phyloP scores from a whole-genome alignment of 2,888 invertebrate genomes.

The Druceiella hillmani region DNA sequence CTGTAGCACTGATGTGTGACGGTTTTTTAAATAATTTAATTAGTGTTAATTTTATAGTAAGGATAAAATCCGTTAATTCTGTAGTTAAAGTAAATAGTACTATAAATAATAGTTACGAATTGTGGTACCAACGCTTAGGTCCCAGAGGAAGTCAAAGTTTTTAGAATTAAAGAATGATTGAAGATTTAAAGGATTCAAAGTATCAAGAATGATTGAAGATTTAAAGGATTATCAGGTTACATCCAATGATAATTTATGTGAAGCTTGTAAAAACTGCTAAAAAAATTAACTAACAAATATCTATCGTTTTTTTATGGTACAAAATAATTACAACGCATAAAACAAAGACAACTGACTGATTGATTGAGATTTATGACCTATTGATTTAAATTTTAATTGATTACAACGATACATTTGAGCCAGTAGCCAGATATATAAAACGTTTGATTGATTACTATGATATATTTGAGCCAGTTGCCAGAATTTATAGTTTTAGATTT shows the following conservation, averaged over 20 bases:
- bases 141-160: conserved; percentile 26
- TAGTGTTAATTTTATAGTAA: conserved; percentile 12
- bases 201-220: too few species aligned
- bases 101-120: conserved; percentile 19
- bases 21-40: conserved; percentile 17
- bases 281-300: conserved; percentile 28
- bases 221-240: conserved; percentile 10
- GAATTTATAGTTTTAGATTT: too few species aligned
- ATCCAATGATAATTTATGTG: conserved; percentile 27
- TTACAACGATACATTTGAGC: too few species aligned
- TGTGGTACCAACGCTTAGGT: conserved; percentile 28
- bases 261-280: conserved; percentile 29
- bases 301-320: conserved; percentile 29
- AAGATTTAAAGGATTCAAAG: conserved; percentile 15
- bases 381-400: too few species aligned
- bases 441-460: too few species aligned
- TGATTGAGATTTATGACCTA: too few species aligned
- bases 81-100: conserved; percentile 20
- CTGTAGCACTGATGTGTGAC: too few species aligned
- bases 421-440: conserved; percentile 30
- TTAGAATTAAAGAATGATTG: conserved; percentile 17
- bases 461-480: too few species aligned
- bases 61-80: too few species aligned
- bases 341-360: too few species aligned
- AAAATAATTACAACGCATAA: too few species aligned